Evolutionary conservation across 2,888 invertebrate genomes (phyloP), one percentile per base, ranked within the genome.

Genomic region (Galeruca laticollis): DNA sequence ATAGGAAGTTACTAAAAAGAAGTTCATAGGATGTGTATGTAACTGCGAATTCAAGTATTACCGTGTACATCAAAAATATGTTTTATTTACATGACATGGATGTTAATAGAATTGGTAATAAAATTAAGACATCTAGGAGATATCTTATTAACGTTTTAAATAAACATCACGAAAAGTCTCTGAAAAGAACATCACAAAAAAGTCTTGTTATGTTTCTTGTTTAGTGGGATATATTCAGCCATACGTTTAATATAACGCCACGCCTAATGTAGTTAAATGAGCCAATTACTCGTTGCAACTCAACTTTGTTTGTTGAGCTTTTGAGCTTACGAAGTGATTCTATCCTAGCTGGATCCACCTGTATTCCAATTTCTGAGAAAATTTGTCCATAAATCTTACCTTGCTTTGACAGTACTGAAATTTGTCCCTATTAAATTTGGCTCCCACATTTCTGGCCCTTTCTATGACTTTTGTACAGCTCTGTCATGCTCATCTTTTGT

Each of bases 341-440:
- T 4, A 26, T 11, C 13, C 54, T 26, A 26, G 2, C 54, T 11
- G 54, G 26, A 31, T 54, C 54, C 2, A 54, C 13, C 13, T 54
- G 15, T 10, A 54, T 20, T 15, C 20, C 54, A 10, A n/a, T n/a
- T n/a, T n/a, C n/a, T n/a, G n/a, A n/a, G 15, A 56, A 57, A 62
- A 68, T 49, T 47, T 68, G 62, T 13, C 62, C 61, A 61, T 68
- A 47, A 68, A 68, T 52, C 71, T 72, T 52, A 76, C 70, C 33
- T 66, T 13, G 21, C 56, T 67, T 69, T 73, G 60, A 33, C 59
- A 62, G 70, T 62, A 74, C 68, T 73, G 74, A 49, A 75, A 51
- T 70, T 75, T 74, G 54, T 71, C 72, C 68, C 70, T 69, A 57
- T 74, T 76, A 62, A 74, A 76, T 57, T 69, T 69, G 18, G 64